phyloP scores from a whole-genome alignment of 2,113 vertebrate species.

The Cisticola juncidis region DNA sequence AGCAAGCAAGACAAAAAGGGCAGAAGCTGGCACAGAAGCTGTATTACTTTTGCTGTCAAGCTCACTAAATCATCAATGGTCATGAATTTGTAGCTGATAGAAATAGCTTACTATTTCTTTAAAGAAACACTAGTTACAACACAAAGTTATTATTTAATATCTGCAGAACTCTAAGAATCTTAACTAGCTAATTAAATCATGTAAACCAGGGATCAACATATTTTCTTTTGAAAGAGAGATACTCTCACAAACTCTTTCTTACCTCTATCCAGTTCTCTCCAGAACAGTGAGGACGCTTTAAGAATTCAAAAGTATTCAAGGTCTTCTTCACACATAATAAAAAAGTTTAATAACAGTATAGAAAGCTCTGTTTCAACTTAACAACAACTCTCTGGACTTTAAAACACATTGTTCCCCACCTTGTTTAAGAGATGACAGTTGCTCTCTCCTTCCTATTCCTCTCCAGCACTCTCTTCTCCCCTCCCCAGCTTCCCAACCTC shows the following conservation, averaged over 20 bases:
- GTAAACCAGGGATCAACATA: neutral
- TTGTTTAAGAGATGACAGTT: accelerated
- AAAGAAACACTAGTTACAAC: neutral
- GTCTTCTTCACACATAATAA: neutral
- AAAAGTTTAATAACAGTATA: neutral
- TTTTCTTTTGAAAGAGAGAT: neutral
- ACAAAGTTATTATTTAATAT: neutral
- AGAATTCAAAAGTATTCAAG: neutral
- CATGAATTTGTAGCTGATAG: neutral
- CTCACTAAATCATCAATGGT: neutral
- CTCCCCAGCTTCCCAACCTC: neutral
- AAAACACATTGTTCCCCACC: neutral
- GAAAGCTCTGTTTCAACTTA: neutral
- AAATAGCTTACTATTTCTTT: neutral
- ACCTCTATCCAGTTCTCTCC: neutral
- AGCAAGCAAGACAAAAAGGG: neutral
- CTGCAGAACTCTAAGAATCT: neutral
- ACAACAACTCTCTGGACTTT: neutral
- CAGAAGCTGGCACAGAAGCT: neutral
- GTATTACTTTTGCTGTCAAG: neutral
- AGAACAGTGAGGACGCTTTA: neutral
- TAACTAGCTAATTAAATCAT: neutral
- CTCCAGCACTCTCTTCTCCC: neutral
- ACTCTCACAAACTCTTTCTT: neutral
- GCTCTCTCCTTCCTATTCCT: neutral